Evolutionary conservation across 64 coral and sea anemone species (phyloP).

Genomic region (Montipora efflorescens): DNA sequence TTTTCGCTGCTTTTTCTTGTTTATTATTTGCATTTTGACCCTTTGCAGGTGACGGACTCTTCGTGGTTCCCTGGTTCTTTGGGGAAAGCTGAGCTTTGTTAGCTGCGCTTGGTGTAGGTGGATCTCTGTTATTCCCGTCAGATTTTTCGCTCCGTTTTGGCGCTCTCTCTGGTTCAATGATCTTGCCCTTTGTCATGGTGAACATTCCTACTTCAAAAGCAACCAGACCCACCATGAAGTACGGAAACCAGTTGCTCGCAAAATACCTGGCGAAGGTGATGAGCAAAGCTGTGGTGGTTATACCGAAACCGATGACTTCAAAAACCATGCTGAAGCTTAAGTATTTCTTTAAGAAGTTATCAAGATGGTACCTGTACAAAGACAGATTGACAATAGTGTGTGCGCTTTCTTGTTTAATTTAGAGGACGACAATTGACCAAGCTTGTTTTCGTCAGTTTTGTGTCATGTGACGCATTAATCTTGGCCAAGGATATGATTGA

Average conservation of each 20-base stretch:
- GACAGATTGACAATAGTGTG: not conserved
- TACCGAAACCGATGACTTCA: slow-evolving; percentile 31
- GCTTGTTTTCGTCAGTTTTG: not conserved
- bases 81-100: not conserved
- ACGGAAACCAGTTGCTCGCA: slow-evolving; percentile 31
- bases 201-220: slow-evolving; percentile 32
- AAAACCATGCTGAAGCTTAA: slow-evolving; percentile 34
- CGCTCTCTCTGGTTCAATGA: slow-evolving; percentile 9
- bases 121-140: not conserved
- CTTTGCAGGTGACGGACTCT: not conserved
- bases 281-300: slow-evolving; percentile 20
- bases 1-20: slow-evolving; percentile 27
- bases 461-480: not conserved
- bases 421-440: not conserved
- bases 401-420: slow-evolving; percentile 1
- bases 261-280: slow-evolving; percentile 35
- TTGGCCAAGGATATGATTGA: not conserved
- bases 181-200: slow-evolving; percentile 21
- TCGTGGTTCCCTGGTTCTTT: not conserved
- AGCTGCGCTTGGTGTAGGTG: not conserved
- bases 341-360: not conserved
- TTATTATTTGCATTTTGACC: not conserved
- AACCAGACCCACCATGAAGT: slow-evolving; percentile 23
- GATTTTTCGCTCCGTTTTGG: slow-evolving; percentile 17
- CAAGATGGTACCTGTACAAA: not conserved